Base-by-base conservation (phyloP, 2,888 invertebrate genomes). In the Osedax frankpressi region DNA sequence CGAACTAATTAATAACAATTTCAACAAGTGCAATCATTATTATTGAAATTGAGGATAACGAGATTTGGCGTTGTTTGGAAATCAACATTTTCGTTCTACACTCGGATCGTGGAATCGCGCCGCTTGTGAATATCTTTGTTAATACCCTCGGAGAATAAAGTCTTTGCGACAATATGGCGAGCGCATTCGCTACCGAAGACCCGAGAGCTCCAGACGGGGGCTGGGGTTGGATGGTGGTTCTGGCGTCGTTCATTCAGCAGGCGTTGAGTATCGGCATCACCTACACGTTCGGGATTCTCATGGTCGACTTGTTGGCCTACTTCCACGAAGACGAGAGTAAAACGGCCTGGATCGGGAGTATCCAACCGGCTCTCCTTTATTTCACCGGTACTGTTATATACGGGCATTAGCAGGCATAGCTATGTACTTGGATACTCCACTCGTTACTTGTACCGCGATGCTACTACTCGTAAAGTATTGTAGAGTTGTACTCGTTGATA, bases 281-380 rank as follows among this genome's bases (percentile, higher is more conserved):
- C 29, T 77, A 77, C 75, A 77, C 77, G 25, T 77, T 77, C 67
- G 77, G 77, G 2, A 69, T 77, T 28, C 59, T 76, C 63, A 75
- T 74, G n/a, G 75, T 77, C 26, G 75, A 70, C 24, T 67, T 77
- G 6, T 67, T 75, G 69, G 68, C 68, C 6, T 30, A 72, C 27
- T 77, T 76, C 30, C 59, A 76, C 30, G 70, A 60, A 3, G 73
- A 69, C 3, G 75, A 76, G 65, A 70, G 74, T n/a, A 60, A 30
- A 29, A 77, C 75, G 14, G 74, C 77, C 14, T 77, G 77, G 77
- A 77, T 77, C 25, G 77, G 77, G 11, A 73, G 73, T 67, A 77
- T 77, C 11, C 77, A 77, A 62, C 77, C 77, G 2, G 71, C 72
- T 28, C 74, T 77, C 24, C 75, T 77, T 26, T 77, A 77, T 63